Percentiles rank a stretch among this genome's conserved stretches.
These are phyloP conservation scores for Lasioglossum lativentre DNA, from an alignment of 2,888 invertebrate genomes.

Conservation along the genomic window DNA sequence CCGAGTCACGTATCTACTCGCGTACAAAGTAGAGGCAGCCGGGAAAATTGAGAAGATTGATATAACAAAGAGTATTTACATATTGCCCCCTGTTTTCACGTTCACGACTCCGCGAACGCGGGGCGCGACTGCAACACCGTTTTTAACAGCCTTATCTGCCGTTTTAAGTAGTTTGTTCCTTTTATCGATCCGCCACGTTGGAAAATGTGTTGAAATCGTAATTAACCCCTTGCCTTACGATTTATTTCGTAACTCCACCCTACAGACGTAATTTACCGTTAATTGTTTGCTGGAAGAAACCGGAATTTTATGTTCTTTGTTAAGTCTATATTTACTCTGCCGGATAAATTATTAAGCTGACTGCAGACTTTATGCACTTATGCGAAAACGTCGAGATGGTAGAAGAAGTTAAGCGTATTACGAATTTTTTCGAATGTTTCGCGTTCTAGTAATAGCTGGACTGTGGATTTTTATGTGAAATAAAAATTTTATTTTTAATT, in stretches of 20 bases:
- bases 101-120: not conserved
- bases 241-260: constrained; percentile 1
- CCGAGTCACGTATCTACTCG: constrained; percentile 3
- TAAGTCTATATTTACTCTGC: not conserved
- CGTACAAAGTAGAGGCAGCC: not conserved
- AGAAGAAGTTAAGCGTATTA: not conserved
- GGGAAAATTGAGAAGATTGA: constrained; percentile 11
- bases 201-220: constrained; percentile 1
- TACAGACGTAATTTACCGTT: not conserved
- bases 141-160: constrained; percentile 1
- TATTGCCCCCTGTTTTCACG: not conserved
- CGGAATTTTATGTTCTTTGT: not conserved
- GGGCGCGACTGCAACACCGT: not conserved
- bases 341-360: not conserved
- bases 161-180: not conserved
- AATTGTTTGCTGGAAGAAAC: constrained; percentile 1
- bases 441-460: too few relatives aligned
- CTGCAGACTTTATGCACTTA: not conserved
- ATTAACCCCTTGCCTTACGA: not conserved
- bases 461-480: too few relatives aligned
- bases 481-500: too few relatives aligned
- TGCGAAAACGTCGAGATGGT: not conserved
- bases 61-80: constrained; percentile 19
- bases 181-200: not conserved
- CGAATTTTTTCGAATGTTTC: too few relatives aligned